A percentile compares a stretch with the other conserved stretches of the same genome.
Conservation (phyloP, 2,113 vertebrate genomes). For the Mystacornis crossleyi region DNA sequence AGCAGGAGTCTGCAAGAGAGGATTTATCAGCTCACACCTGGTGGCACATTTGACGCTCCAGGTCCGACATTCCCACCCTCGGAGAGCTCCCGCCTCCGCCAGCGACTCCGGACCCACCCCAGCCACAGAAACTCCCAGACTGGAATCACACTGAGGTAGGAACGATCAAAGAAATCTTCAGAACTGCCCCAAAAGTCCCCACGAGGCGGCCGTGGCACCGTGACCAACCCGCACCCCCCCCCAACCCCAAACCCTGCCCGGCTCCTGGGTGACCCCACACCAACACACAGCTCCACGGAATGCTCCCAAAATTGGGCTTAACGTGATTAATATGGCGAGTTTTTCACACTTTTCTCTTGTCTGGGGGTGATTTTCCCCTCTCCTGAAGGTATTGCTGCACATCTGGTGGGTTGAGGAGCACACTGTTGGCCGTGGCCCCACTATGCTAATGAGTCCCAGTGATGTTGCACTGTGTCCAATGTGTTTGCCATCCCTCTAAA, state of each 20-base stretch:
- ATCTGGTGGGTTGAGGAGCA: background rate
- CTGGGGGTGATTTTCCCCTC: background rate
- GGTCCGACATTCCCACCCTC: rapidly evolving
- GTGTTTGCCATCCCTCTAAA: constrained; percentile 15
- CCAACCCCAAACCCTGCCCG: background rate
- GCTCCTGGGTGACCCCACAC: background rate
- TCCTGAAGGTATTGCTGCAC: constrained; percentile 5
- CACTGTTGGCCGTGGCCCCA: background rate
- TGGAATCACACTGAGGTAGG: rapidly evolving
- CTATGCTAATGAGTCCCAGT: constrained; percentile 6
- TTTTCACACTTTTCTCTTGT: background rate
- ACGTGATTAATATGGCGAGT: rapidly evolving
- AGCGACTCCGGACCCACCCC: rapidly evolving
- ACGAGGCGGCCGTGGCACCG: rapidly evolving
- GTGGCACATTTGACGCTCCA: rapidly evolving
- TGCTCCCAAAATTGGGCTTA: rapidly evolving
- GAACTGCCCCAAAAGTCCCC: rapidly evolving
- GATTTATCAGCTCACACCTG: background rate
- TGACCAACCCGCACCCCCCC: rapidly evolving
- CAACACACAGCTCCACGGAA: rapidly evolving
- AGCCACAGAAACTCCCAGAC: background rate
- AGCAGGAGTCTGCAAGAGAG: constrained; percentile 86
- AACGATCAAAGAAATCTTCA: rapidly evolving
- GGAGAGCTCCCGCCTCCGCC: rapidly evolving
- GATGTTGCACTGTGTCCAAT: constrained; percentile 17